Evolutionary conservation across 2,797 vertebrate genomes (phyloP), one percentile per base, ranked within the genome.

Genomic region (Spondyliosoma cantharus): DNA sequence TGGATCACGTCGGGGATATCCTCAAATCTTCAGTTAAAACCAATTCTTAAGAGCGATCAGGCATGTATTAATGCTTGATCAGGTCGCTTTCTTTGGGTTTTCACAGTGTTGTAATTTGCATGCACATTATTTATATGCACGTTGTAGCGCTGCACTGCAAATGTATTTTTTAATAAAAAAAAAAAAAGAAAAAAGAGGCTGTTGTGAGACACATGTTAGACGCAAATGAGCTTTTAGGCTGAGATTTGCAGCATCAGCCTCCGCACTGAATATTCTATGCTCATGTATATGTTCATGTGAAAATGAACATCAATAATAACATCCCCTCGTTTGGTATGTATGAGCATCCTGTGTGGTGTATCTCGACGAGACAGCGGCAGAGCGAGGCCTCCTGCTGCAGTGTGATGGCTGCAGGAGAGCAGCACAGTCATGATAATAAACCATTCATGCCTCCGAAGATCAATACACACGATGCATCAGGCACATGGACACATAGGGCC

Each of bases 401-500:
- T 17, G 4, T 29, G 46, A 22, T 7, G 37, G 19, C 68, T 69
- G 52, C 61, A 56, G 63, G 15, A 66, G 52, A 5, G 19, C 49
- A 74, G 20, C 58, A 60, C 25, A 45, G 17, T 17, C 3, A 67
- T 24, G n/a, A 71, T 60, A 88, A 90, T 84, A 71, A 82, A 80
- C 52, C 29, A 42, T 42, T 58, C 48, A 58, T 45, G 48, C 76
- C 63, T 76, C 52, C 46, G 54, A 11, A 80, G 75, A 67, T 83
- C 43, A 76, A 78, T 72, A 71, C 63, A 71, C 6, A 19, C 0
- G 2, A 71, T 20, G 24, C 63, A 79, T 56, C n/a, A n/a, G n/a
- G n/a, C n/a, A n/a, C n/a, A n/a, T n/a, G n/a, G n/a, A n/a, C n/a
- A n/a, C n/a, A n/a, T n/a, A n/a, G n/a, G n/a, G n/a, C n/a, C n/a